phyloP scores from a whole-genome alignment of 2,797 vertebrate species.

The Rhynchonycteris naso region DNA sequence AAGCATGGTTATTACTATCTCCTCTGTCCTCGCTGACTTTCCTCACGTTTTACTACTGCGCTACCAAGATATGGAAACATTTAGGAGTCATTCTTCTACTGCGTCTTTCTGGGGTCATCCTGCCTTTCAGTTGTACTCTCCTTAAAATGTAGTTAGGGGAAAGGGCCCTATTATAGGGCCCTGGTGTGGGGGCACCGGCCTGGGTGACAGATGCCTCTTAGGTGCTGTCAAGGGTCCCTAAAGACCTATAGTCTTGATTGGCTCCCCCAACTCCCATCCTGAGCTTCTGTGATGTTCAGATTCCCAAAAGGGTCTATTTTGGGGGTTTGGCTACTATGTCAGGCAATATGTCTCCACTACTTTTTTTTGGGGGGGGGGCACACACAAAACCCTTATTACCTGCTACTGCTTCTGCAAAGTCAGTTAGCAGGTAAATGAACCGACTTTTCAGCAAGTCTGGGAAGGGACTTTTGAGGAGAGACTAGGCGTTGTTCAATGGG shows the following conservation, averaged over 20 bases:
- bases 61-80: slow-evolving; percentile 65
- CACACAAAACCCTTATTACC: neutral
- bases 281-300: neutral
- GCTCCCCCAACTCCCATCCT: neutral
- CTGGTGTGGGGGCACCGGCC: neutral
- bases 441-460: neutral
- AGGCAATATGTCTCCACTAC: neutral
- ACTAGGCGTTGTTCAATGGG: neutral
- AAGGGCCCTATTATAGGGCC: neutral
- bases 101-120: neutral
- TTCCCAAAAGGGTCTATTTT: neutral
- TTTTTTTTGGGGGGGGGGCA: neutral
- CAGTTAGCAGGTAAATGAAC: neutral
- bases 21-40: slow-evolving; percentile 67
- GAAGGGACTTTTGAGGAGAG: neutral
- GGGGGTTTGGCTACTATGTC: neutral
- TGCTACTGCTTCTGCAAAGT: slow-evolving; percentile 36
- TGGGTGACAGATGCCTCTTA: neutral
- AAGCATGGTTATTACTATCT: slow-evolving; percentile 72
- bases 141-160: slow-evolving; percentile 18
- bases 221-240: neutral
- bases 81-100: slow-evolving; percentile 48
- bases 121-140: slow-evolving; percentile 19
- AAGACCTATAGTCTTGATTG: neutral
- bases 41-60: slow-evolving; percentile 65